Base-by-base conservation (phyloP, 2,113 vertebrate genomes). In the Rhegmatorhina hoffmannsi region DNA sequence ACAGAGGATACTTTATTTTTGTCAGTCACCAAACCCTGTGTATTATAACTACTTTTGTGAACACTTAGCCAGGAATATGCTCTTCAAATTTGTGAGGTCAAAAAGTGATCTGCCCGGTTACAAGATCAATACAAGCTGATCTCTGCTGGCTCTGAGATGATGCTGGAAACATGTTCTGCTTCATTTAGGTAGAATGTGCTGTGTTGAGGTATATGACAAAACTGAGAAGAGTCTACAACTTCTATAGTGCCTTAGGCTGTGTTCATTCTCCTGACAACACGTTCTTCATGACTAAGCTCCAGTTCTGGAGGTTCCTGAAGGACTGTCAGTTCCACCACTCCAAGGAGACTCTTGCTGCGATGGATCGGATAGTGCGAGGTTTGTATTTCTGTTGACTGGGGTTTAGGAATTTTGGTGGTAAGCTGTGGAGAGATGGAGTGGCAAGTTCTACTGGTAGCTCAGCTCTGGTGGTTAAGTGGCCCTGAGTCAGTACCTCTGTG, bases 221-320 rank as follows among this genome's bases (percentile, higher is more conserved):
- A 58, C 94, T 99, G 81, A 98, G 98, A 90, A 95, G 97, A 53
- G 81, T 98, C 84, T 99, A 99, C 64, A 95, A 72, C 50, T 98
- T 99, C 92, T 99, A 99, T 97, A 99, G 99, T 91, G 89, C 95
- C 56, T 98, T 99, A 1, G 98, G 99, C 26, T 96, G 90, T 4
- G 79, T 91, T 26, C 74, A 17, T 21, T 98, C 98, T 53, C 73
- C 96, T 15, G 98, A 98, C 40, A 98, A 98, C 82, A 95, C 96
- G 59, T 98, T 98, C 84, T 73, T 97, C 81, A 97, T 99, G 96
- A 98, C 97, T 28, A 98, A 97, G 84, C 95, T 99, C 81, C 98
- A 99, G 49, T 98, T 99, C 72, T 99, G 99, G 98, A 97, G 98
- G 52, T 98, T 99, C 80, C 97, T 99, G 33, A 99, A 99, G 97